These are phyloP conservation scores for Artibeus lituratus DNA, from an alignment of 2,797 vertebrate species.

Conservation along the genomic window DNA sequence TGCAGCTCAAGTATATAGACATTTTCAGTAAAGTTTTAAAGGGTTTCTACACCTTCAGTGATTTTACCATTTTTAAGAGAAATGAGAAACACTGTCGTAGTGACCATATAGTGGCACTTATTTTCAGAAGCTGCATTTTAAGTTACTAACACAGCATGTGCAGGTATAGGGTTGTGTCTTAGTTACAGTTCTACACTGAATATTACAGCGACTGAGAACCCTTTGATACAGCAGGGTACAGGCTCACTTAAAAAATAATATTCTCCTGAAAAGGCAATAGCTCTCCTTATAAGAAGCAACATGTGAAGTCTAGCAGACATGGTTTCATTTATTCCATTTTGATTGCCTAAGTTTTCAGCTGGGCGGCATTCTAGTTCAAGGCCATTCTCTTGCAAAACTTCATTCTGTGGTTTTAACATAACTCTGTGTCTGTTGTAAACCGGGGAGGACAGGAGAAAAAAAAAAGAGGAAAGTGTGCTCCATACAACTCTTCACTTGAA, in stretches of 20 bases:
- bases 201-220: neutral
- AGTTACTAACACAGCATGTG: neutral
- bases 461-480: neutral
- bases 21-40: neutral
- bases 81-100: neutral
- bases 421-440: slow-evolving; percentile 59
- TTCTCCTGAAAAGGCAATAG: neutral
- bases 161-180: neutral
- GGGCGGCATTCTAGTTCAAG: slow-evolving; percentile 57
- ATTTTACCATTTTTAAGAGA: slow-evolving; percentile 18
- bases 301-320: neutral
- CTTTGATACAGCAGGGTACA: neutral
- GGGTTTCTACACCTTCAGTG: neutral
- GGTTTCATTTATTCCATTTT: slow-evolving; percentile 34
- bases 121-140: slow-evolving; percentile 30
- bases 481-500: neutral
- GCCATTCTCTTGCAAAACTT: slow-evolving; percentile 66
- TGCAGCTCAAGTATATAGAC: neutral
- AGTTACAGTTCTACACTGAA: neutral
- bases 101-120: neutral
- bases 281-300: neutral
- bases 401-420: slow-evolving; percentile 50
- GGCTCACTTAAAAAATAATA: neutral
- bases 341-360: slow-evolving; percentile 58
- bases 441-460: neutral